Base-by-base conservation (phyloP, 2,797 vertebrate species). In the Brotula barbata region DNA sequence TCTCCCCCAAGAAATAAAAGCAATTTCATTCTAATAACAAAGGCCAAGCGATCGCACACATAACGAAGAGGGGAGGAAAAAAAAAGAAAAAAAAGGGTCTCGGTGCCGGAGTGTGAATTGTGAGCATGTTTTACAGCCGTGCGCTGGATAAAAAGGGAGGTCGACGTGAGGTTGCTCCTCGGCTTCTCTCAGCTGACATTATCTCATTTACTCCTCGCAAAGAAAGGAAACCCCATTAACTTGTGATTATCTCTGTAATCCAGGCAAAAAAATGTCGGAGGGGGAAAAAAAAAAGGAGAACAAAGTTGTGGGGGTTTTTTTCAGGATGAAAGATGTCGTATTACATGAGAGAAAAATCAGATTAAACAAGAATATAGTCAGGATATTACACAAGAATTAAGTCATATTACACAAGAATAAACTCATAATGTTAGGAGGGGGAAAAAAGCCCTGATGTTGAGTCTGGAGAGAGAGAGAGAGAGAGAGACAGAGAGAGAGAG, bases 11-110 rank as follows among this genome's bases (percentile, higher is more conserved):
- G 53, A 82, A 77, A 78, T 75, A 72, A 83, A 78, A 83, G 50
- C 66, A 68, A 68, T 78, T 69, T 70, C 49, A 50, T 52, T 77
- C 64, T 73, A 76, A 80, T 82, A 66, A 71, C 50, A 65, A 71
- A 56, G 58, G 63, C 52, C 58, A 70, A 74, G 47, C 55, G 51
- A 69, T 62, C 52, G 52, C 61, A 25, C 63, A 60, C 60, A 69
- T 61, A 70, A 69, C 31, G 11, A 44, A 55, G 47, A 45, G 16
- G 31, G 41, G 6, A 25, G 25, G 28, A 20, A 19, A 37, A 19
- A 22, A 28, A 41, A 34, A 42, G n/a, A n/a, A n/a, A n/a, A n/a
- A 40, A 64, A 36, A 22, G 20, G 13, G 31, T 19, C 7, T 54
- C 33, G 15, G 12, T 20, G 21, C 15, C 22, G 47, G 9, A 9